Conservation (phyloP, 2,797 vertebrate species). For the Myoxocephalus aenaeus region DNA sequence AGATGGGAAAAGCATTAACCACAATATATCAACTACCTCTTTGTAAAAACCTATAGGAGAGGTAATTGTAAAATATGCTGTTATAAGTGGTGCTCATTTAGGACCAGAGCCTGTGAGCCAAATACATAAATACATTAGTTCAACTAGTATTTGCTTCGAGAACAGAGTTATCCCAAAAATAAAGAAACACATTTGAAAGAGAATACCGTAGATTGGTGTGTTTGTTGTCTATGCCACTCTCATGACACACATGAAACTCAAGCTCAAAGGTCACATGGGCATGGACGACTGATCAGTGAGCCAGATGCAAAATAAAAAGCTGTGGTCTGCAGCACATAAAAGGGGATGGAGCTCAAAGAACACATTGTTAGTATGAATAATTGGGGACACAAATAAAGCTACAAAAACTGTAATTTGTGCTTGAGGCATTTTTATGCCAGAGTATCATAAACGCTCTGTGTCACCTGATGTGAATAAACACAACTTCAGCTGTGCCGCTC, state of each 20-base stretch:
- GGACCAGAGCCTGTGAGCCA: constrained; percentile 14
- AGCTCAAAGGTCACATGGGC: constrained; percentile 1
- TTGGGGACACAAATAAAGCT: not conserved
- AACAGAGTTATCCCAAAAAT: not conserved
- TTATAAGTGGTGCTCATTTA: constrained; percentile 22
- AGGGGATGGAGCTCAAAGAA: not conserved
- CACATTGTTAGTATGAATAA: not conserved
- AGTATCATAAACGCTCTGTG: constrained; percentile 22
- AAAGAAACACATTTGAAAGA: not conserved
- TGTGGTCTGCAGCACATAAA: not conserved
- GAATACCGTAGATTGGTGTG: constrained; percentile 5
- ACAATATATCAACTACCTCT: constrained; percentile 45
- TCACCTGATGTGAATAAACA: constrained; percentile 13
- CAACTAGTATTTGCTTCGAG: constrained; percentile 2
- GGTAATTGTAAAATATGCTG: constrained; percentile 25
- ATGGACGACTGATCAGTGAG: constrained; percentile 20
- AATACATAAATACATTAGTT: constrained; percentile 26
- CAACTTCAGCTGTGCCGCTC: not conserved
- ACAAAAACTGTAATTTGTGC: constrained; percentile 10
- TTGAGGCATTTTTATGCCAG: constrained; percentile 15
- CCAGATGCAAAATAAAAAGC: constrained; percentile 7
- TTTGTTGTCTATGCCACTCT: constrained; percentile 10
- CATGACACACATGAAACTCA: not conserved
- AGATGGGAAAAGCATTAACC: constrained; percentile 31
- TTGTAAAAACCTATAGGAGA: constrained; percentile 17